Evolutionary conservation across 2,113 vertebrate genomes (phyloP).

Genomic region (Thunnus thynnus): DNA sequence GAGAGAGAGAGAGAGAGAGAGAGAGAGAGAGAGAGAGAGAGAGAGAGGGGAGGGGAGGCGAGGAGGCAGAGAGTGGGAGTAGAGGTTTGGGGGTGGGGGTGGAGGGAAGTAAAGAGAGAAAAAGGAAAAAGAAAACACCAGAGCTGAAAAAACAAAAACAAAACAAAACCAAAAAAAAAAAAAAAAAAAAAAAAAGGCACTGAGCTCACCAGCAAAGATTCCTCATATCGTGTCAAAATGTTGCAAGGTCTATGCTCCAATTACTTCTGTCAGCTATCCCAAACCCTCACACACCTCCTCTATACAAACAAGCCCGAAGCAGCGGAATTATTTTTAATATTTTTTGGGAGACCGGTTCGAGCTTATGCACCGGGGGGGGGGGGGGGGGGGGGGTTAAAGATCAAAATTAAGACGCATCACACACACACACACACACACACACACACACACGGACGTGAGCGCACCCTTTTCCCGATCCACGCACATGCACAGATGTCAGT

Average conservation of each 20-base stretch:
- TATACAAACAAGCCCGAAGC: background rate
- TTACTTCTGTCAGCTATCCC: constrained; percentile 68
- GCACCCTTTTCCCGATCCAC: background rate
- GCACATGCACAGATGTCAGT: constrained; percentile 79
- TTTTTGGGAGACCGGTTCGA: background rate
- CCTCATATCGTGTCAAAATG: constrained; percentile 72
- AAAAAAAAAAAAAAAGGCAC: constrained; percentile 1
- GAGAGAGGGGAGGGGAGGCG: background rate
- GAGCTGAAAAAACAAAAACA: constrained; percentile 66
- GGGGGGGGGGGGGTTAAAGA: constrained; percentile 14
- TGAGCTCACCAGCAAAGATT: constrained; percentile 82
- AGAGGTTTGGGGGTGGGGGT: too few relatives aligned
- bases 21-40: background rate
- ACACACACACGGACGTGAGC: constrained; percentile 6
- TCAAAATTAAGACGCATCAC: constrained; percentile 43
- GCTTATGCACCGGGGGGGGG: background rate
- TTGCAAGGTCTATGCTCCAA: constrained; percentile 70
- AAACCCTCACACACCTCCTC: constrained; percentile 34
- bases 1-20: too few relatives aligned
- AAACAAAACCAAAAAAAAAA: constrained; percentile 6
- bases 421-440: background rate
- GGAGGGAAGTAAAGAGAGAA: background rate
- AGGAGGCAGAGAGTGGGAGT: background rate
- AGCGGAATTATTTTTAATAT: background rate
- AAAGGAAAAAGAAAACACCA: constrained; percentile 46